phyloP scores from a whole-genome alignment of 2,797 vertebrate species.

The Chaetodon trifasciatus region DNA sequence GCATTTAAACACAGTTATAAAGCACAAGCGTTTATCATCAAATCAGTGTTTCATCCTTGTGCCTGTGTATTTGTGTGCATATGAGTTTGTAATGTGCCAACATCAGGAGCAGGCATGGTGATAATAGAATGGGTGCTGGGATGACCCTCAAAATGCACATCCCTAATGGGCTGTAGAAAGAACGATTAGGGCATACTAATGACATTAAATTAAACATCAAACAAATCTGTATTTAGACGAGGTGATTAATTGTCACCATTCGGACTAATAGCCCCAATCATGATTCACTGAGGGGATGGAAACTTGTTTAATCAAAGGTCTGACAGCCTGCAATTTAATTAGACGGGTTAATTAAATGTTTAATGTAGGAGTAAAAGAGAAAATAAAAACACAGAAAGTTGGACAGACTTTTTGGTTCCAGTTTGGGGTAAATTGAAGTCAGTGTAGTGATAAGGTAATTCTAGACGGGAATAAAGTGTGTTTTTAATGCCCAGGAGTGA shows the following conservation, averaged over 20 bases:
- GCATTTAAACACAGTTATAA: not conserved
- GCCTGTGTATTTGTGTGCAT: not conserved
- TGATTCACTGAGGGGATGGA: not conserved
- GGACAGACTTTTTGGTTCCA: not conserved
- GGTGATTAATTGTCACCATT: not conserved
- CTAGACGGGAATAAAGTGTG: not conserved
- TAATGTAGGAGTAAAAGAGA: not conserved
- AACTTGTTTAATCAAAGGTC: not conserved
- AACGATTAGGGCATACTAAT: not conserved
- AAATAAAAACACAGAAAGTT: not conserved
- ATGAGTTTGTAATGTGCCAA: not conserved
- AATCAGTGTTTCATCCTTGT: not conserved
- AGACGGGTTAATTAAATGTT: not conserved
- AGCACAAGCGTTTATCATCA: not conserved
- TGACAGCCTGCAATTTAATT: not conserved
- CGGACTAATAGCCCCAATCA: not conserved
- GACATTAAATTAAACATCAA: not conserved
- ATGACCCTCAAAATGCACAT: not conserved
- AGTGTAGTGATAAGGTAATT: not conserved
- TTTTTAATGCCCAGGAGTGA: not conserved
- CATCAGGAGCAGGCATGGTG: not conserved
- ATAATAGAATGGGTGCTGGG: not conserved
- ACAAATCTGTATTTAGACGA: constrained; percentile 1
- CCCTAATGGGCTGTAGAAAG: not conserved
- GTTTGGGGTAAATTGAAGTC: not conserved